Percentiles rank a stretch among this genome's conserved stretches.
These are phyloP conservation scores for Syngnathus rostellatus DNA, from an alignment of 2,797 vertebrate species.

Conservation along the genomic window DNA sequence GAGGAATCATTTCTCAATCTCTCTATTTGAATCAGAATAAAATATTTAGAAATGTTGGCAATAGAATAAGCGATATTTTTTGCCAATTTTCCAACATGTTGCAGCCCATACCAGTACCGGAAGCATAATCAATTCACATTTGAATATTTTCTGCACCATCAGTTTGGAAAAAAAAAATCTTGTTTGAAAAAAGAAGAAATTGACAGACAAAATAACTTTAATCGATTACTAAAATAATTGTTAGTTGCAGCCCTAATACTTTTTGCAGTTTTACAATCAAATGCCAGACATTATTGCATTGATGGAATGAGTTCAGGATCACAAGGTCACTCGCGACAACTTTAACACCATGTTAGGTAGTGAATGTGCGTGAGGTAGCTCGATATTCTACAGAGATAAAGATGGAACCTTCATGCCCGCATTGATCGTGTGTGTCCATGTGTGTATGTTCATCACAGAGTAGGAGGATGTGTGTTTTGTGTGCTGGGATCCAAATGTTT, in stretches of 20 bases:
- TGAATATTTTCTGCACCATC: too few relatives aligned
- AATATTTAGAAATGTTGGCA: too few relatives aligned
- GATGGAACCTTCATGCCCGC: neutral
- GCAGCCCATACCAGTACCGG: too few relatives aligned
- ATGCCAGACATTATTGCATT: neutral
- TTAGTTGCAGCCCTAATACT: too few relatives aligned
- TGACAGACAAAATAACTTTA: too few relatives aligned
- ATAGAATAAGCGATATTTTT: too few relatives aligned
- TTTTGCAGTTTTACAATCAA: neutral
- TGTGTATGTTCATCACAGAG: neutral
- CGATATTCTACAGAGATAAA: neutral
- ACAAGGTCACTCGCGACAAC: neutral
- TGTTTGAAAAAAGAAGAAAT: too few relatives aligned
- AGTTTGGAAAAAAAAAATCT: too few relatives aligned
- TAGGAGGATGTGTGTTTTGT: neutral
- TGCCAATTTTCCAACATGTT: too few relatives aligned
- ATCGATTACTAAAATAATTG: too few relatives aligned
- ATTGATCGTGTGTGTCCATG: neutral
- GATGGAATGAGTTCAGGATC: neutral
- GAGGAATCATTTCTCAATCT: slow-evolving; percentile 18
- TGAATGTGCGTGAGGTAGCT: neutral
- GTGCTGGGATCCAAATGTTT: slow-evolving; percentile 17
- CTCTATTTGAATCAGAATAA: neutral
- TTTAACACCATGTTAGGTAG: slow-evolving; percentile 5
- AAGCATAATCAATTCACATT: too few relatives aligned